These are phyloP conservation scores for Stenopsyche tienmushanensis DNA, from an alignment of 1,140 invertebrate species.

Conservation along the genomic window DNA sequence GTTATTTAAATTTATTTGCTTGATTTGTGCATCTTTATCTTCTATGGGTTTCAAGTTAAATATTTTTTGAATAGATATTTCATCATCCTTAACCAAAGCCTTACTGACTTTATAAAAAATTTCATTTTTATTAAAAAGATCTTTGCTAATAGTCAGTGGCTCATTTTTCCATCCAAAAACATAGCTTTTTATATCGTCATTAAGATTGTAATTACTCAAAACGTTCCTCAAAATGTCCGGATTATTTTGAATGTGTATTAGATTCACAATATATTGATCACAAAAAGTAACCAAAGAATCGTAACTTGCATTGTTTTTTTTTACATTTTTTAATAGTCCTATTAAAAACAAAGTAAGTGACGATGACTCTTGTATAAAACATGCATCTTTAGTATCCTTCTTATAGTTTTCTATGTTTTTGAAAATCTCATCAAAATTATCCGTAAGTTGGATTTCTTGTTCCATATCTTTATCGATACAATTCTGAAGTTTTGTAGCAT, in stretches of 20 bases:
- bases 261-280: no score
- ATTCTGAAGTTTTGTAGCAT: slow-evolving; percentile 38
- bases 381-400: slow-evolving; percentile 44
- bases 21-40: slow-evolving; percentile 41
- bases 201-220: slow-evolving; percentile 49
- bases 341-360: slow-evolving; percentile 50
- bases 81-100: slow-evolving; percentile 44
- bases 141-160: slow-evolving; percentile 44
- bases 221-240: slow-evolving; percentile 44
- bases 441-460: slow-evolving; percentile 43
- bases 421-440: slow-evolving; percentile 48
- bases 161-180: slow-evolving; percentile 47
- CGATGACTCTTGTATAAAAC: slow-evolving; percentile 49
- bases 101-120: slow-evolving; percentile 33
- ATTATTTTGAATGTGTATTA: slow-evolving; percentile 43
- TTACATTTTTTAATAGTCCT: slow-evolving; percentile 49
- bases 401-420: slow-evolving; percentile 46
- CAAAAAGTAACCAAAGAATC: slow-evolving; percentile 49
- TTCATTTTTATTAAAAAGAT: slow-evolving; percentile 38
- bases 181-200: slow-evolving; percentile 49
- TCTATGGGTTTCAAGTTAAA: slow-evolving; percentile 44
- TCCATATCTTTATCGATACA: not conserved
- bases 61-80: slow-evolving; percentile 44
- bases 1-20: slow-evolving; percentile 38
- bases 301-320: slow-evolving; percentile 47